phyloP scores from a whole-genome alignment of 1,140 invertebrate genomes.

The Pentalonia nigronervosa region DNA sequence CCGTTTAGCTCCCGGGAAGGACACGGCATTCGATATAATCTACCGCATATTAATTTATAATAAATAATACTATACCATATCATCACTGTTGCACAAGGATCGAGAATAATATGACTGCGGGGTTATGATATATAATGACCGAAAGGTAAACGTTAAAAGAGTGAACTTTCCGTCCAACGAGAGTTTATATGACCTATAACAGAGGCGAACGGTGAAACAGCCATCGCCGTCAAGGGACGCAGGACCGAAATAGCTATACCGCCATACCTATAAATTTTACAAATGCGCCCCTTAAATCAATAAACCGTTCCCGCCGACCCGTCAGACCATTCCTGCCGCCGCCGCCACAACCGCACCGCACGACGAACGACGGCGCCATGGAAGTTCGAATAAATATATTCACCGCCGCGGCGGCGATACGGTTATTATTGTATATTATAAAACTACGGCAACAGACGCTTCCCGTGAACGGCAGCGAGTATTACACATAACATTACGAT shows the following conservation, averaged over 20 bases:
- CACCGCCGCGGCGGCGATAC: background rate
- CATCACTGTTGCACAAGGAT: too few relatives aligned
- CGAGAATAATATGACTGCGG: background rate
- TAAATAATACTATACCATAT: too few relatives aligned
- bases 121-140: background rate
- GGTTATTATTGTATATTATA: background rate
- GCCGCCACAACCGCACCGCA: background rate
- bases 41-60: too few relatives aligned
- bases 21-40: too few relatives aligned
- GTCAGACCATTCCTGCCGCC: background rate
- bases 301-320: slow-evolving; percentile 14
- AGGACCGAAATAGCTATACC: slow-evolving; percentile 45
- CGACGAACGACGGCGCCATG: slow-evolving; percentile 18
- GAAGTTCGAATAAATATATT: slow-evolving; percentile 46
- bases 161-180: background rate
- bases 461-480: background rate
- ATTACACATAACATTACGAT: background rate
- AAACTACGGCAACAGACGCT: background rate
- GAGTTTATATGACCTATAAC: slow-evolving; percentile 27
- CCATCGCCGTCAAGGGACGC: slow-evolving; percentile 4
- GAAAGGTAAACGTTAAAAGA: background rate
- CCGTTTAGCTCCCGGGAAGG: too few relatives aligned
- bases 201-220: slow-evolving; percentile 15
- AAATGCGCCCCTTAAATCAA: slow-evolving; percentile 50
- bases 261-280: background rate